Evolutionary conservation across 2,888 invertebrate species (phyloP).

Genomic region (Archips xylosteana): DNA sequence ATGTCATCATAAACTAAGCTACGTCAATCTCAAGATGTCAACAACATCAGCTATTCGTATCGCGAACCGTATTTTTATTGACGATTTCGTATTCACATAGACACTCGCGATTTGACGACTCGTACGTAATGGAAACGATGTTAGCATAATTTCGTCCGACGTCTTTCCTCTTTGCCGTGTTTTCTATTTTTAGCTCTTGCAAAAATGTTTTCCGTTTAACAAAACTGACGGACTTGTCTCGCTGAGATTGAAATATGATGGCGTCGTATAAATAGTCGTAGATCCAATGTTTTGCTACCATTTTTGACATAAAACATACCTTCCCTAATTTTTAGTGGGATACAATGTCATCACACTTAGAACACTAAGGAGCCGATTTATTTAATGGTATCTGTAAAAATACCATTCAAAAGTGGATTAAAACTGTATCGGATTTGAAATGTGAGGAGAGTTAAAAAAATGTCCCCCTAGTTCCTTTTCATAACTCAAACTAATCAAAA

Average conservation of each 20-base stretch:
- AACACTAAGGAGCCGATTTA: too few relatives aligned
- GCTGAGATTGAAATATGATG: background rate
- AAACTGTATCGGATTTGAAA: too few relatives aligned
- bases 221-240: background rate
- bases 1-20: background rate
- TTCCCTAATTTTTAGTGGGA: background rate
- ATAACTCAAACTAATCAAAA: too few relatives aligned
- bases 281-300: background rate
- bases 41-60: constrained; percentile 23
- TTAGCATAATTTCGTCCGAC: constrained; percentile 32
- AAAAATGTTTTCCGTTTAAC: constrained; percentile 6
- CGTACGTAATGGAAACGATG: constrained; percentile 29
- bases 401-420: too few relatives aligned
- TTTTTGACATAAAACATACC: background rate
- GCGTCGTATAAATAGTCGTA: background rate
- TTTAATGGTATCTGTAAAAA: too few relatives aligned
- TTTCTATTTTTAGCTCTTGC: constrained; percentile 14
- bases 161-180: constrained; percentile 8
- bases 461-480: too few relatives aligned
- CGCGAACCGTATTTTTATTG: constrained; percentile 21
- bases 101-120: constrained; percentile 33
- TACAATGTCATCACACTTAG: background rate
- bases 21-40: constrained; percentile 10
- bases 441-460: too few relatives aligned
- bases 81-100: constrained; percentile 33